Evolutionary conservation across 2,888 invertebrate genomes (phyloP), one percentile per base, ranked within the genome.

Genomic region (Nomada fucata): DNA sequence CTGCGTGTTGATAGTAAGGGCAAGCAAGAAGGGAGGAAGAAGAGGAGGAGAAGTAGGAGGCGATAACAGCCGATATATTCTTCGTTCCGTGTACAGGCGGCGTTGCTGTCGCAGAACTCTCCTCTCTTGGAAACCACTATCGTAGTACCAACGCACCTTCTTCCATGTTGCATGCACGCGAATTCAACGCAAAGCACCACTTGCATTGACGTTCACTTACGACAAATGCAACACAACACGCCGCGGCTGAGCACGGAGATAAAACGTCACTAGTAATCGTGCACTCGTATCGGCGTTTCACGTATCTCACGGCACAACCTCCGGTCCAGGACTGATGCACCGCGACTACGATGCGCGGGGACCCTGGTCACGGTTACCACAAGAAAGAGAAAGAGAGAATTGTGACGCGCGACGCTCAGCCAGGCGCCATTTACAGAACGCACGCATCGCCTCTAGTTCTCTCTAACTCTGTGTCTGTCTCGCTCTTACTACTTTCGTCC

Each of bases 361-460:
- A 72, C 64, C 69, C 74, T 75, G 70, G 76, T 81, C 82, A 47
- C 79, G 85, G 76, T 73, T 78, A 74, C 69, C 64, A 67, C 42
- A 52, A 67, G 84, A 76, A 63, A 79, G 78, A 78, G 75, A 83
- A 78, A 80, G 84, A 85, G 85, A 86, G 83, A 79, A 84, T 83
- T 85, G 87, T 86, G 88, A 87, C 86, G 88, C 86, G 90, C 86
- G 88, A 89, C 88, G 88, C 85, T 88, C 89, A 82, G 82, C 87
- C 87, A 85, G 90, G 86, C 91, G 91, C 91, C 90, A 91, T 91
- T 91, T 91, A 88, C 90, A 90, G 89, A 91, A 87, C 89, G 85
- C 88, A 85, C 84, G 87, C 89, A 89, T 84, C 90, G 86, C 85
- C 76, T 86, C 76, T 83, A 26, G 23, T 55, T 71, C 76, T 60